Base-by-base conservation (phyloP, 2,888 invertebrate species). In the Eristalinus aeneus region DNA sequence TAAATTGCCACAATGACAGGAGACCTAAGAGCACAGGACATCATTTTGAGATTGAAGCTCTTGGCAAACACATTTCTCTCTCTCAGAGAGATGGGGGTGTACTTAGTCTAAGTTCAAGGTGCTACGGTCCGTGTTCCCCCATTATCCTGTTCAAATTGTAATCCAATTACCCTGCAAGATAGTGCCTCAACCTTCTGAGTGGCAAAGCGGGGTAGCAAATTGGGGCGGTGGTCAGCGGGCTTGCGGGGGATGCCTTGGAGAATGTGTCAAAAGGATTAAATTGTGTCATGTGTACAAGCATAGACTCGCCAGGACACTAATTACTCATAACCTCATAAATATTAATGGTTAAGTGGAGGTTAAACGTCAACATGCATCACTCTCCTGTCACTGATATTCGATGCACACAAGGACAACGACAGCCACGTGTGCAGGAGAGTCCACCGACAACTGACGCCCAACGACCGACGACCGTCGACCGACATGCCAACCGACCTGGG, bases 1-100 rank as follows among this genome's bases (percentile, higher is more conserved):
- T 86, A 86, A 82, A 86, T 86, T 77, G 85, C 85, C 85, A 77
- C 85, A 82, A 71, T 86, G 86, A 71, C 77, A 78, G 78, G 69
- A 58, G 36, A 58, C 82, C 81, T 76, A 77, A 86, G 64, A 74
- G 82, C 82, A 46, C 46, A 82, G 65, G 86, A 78, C 82, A 82
- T 72, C 27, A 27, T 27, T 27, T 27, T 27, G 67, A 80, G 73
- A 77, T 46, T 82, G 65, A 69, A 86, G 77, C 22, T 64, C 76
- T 77, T 23, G 68, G 32, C 77, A 86, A 78, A 77, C 77, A 82
- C 74, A 74, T 22, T 4, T 72, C n/a, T 27, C n/a, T 27, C n/a
- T 46, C 39, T 54, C 11, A 22, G 39, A 12, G n/a, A 61, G 27
- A 31, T 10, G n/a, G 27, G n/a, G 12, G 46, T 54, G 67, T 39